Evolutionary conservation across 23 tunicate species (phyloP), one percentile per base, ranked within the genome.

Genomic region (Ciona savignyi): DNA sequence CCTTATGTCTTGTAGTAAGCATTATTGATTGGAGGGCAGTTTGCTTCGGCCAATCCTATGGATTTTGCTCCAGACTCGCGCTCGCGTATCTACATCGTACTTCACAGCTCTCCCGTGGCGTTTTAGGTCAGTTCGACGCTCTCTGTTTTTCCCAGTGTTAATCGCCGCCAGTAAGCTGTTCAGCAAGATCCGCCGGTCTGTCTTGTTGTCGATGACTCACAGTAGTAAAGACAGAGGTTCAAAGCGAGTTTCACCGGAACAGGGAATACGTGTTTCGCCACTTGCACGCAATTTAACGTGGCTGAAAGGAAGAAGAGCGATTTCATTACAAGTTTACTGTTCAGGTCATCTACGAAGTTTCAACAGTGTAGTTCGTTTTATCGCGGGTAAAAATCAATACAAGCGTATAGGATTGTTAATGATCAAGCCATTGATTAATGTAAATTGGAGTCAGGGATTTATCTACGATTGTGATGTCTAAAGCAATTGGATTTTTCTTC

Each of bases 31-130:
- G 56, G 56, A 9, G 56, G 56, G 56, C 56, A 42, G 56, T n/a
- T n/a, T n/a, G n/a, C 56, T 42, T 42, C 56, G 56, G 15, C 56
- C 56, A 15, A 42, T 15, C 15, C 56, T 42, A 15, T 42, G 15
- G 56, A 42, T 42, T 42, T 42, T 42, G 56, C 15, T 42, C 56
- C 15, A 42, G 9, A 15, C 56, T 42, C 56, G 15, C 56, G 15
- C 15, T 42, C 56, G 56, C 56, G 56, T 42, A 15, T 42, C 56
- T 9, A 9, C 56, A 15, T 15, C 15, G 56, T 42, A 15, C 11
- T 42, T n/a, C n/a, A 42, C 56, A 42, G 56, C 56, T 42, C 56
- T 42, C 56, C 56, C 56, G 56, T 42, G 56, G 56, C 56, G 56
- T 42, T 42, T 42, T 42, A 42, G 56, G 56, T 42, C 56, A 42